Conservation (phyloP, 2,888 invertebrate genomes). For the Entomobrya proxima region DNA sequence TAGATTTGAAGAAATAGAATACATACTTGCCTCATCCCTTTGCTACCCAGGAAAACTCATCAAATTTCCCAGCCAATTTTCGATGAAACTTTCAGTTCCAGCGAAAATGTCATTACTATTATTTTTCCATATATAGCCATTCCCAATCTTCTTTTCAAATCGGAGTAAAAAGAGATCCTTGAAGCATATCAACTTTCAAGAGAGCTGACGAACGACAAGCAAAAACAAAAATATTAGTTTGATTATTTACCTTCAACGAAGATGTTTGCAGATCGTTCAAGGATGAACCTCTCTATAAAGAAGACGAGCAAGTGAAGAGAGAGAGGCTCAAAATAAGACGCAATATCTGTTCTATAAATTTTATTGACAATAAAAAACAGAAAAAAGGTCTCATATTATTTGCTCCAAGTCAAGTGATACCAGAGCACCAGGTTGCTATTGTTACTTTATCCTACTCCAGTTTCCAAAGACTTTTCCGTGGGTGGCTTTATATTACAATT, state of each 20-base stretch:
- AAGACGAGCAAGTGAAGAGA: too few relatives aligned
- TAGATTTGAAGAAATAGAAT: too few relatives aligned
- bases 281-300: too few relatives aligned
- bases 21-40: too few relatives aligned
- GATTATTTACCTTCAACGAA: neutral
- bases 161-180: neutral
- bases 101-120: constrained; percentile 7
- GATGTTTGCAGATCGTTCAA: constrained; percentile 30
- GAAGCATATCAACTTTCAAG: neutral
- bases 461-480: neutral
- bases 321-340: too few relatives aligned
- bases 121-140: too few relatives aligned
- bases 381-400: neutral
- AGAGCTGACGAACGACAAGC: neutral
- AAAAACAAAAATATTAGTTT: neutral
- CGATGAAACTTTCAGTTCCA: neutral
- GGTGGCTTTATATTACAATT: too few relatives aligned
- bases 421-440: neutral
- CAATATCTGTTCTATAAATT: constrained; percentile 6
- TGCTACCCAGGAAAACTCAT: too few relatives aligned
- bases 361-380: constrained; percentile 28
- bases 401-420: neutral
- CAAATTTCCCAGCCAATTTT: too few relatives aligned
- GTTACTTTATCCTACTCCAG: neutral
- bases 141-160: neutral